Evolutionary conservation across 2,797 vertebrate genomes (phyloP).

Genomic region (Ceryle rudis): DNA sequence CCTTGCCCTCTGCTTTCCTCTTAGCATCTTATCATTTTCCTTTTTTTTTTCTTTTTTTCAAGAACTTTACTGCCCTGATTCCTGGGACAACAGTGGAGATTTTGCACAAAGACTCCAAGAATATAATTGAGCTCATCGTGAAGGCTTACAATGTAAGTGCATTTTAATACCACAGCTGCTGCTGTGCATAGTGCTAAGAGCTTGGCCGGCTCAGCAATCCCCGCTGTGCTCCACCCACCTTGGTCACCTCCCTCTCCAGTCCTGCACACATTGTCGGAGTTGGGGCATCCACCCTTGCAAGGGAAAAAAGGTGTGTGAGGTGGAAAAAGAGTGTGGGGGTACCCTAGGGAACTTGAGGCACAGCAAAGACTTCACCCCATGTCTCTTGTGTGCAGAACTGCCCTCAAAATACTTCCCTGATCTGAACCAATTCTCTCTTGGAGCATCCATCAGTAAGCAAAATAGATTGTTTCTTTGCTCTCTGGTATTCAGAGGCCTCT

Average conservation of each 20-base stretch:
- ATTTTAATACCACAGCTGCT: constrained; percentile 14
- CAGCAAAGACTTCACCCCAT: not conserved
- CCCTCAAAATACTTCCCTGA: not conserved
- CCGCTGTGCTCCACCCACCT: fast-evolving
- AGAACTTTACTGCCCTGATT: constrained; percentile 95
- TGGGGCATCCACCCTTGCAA: not conserved
- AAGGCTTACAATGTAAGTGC: constrained; percentile 92
- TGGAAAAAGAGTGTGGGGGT: not conserved
- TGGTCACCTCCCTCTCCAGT: not conserved
- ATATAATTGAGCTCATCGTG: constrained; percentile 96
- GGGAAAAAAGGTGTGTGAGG: not conserved
- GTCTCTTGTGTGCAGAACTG: not conserved
- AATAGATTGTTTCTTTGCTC: not conserved
- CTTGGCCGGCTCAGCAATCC: not conserved
- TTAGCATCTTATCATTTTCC: not conserved
- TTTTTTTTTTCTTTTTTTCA: not conserved
- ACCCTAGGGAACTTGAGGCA: not conserved
- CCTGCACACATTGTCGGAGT: fast-evolving
- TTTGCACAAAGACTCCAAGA: constrained; percentile 94
- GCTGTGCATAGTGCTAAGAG: not conserved
- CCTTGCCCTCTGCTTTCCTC: not conserved
- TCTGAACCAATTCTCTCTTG: not conserved
- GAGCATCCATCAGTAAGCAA: not conserved
- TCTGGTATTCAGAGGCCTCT: not conserved
- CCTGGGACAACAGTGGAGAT: constrained; percentile 97